Conservation (phyloP, 2,888 invertebrate species). For the Melanophora roralis region DNA sequence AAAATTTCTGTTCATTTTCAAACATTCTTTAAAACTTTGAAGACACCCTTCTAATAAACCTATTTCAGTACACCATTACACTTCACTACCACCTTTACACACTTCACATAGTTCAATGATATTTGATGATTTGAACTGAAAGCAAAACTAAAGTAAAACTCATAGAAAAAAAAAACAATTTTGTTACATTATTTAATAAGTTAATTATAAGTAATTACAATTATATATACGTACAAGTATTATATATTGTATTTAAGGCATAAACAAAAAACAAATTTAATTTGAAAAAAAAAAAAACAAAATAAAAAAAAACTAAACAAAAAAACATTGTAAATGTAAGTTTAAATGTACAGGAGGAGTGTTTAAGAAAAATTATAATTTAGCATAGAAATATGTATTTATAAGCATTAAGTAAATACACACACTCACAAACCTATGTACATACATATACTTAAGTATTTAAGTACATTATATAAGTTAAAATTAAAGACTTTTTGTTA, state of each 20-base stretch:
- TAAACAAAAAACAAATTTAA: conserved; percentile 46
- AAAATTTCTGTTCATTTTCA: too few relatives aligned
- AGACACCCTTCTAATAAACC: background rate
- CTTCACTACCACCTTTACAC: background rate
- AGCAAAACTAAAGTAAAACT: background rate
- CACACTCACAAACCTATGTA: background rate
- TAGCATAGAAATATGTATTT: background rate
- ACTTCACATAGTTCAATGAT: conserved; percentile 18
- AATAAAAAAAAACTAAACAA: background rate
- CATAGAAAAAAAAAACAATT: background rate
- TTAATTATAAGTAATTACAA: conserved; percentile 51
- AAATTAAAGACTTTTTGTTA: conserved; percentile 61
- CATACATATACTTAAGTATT: conserved; percentile 23
- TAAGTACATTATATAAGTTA: conserved; percentile 52
- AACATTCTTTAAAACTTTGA: background rate
- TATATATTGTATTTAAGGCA: conserved; percentile 35
- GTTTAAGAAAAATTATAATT: background rate
- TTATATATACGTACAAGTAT: conserved; percentile 42
- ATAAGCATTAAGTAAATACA: background rate
- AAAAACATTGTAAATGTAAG: conserved; percentile 37
- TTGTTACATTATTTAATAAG: conserved; percentile 54
- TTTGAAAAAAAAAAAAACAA: background rate
- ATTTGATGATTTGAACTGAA: conserved; percentile 24
- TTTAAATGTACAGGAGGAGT: conserved; percentile 35
- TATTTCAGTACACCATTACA: background rate